Percentiles rank a stretch among this genome's conserved stretches.
These are phyloP conservation scores for Parauchenoglanis punctatus DNA, from an alignment of 2,797 vertebrate species.

Conservation along the genomic window DNA sequence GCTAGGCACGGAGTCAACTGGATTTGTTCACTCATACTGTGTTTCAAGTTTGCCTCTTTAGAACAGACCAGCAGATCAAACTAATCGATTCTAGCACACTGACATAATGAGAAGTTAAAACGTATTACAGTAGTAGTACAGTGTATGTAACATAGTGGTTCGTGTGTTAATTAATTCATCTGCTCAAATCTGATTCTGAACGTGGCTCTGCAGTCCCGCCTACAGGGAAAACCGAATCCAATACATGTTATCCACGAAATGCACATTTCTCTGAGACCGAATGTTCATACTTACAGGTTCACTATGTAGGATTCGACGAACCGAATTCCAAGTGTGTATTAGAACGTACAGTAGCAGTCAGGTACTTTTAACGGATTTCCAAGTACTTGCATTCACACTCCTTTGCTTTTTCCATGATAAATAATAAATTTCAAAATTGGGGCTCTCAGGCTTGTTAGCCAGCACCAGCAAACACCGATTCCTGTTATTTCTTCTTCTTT, in stretches of 20 bases:
- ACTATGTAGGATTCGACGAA: too few relatives aligned
- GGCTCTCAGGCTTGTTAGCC: too few relatives aligned
- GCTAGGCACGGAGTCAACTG: not conserved
- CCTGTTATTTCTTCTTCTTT: too few relatives aligned
- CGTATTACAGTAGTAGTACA: not conserved
- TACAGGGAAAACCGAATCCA: not conserved
- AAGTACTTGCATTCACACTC: too few relatives aligned
- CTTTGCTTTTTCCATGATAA: too few relatives aligned
- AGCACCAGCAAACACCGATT: too few relatives aligned
- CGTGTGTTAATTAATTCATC: not conserved
- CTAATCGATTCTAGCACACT: not conserved
- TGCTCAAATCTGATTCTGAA: not conserved
- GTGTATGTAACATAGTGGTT: not conserved
- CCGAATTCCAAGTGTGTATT: too few relatives aligned
- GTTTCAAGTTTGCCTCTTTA: not conserved
- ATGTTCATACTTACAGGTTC: too few relatives aligned
- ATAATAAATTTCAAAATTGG: too few relatives aligned
- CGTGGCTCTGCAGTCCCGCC: not conserved
- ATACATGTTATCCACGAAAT: not conserved
- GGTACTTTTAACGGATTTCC: too few relatives aligned
- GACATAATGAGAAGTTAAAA: not conserved
- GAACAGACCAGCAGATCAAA: conserved; percentile 1
- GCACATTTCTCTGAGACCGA: too few relatives aligned
- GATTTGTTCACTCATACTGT: not conserved
- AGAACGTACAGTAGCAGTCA: too few relatives aligned